Evolutionary conservation across 2,888 invertebrate genomes (phyloP).

Genomic region (Drosophila suboccidentalis): DNA sequence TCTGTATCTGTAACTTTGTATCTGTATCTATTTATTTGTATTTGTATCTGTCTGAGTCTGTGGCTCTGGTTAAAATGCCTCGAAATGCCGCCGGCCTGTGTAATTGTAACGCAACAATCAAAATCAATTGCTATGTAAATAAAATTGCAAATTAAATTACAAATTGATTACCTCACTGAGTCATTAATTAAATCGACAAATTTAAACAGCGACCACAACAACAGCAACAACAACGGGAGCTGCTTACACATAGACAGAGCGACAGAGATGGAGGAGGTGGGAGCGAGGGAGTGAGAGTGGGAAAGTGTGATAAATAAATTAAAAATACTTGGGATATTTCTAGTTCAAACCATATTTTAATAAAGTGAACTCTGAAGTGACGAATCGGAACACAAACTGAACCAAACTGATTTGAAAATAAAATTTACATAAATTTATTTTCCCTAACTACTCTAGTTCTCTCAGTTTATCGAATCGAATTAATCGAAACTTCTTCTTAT

Average conservation of each 20-base stretch:
- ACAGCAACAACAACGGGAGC: constrained; percentile 12
- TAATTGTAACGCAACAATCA: constrained; percentile 80
- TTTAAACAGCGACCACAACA: constrained; percentile 21
- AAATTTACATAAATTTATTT: too few relatives aligned
- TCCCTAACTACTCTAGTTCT: too few relatives aligned
- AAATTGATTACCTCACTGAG: constrained; percentile 83
- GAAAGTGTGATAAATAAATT: not conserved
- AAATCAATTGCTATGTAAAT: constrained; percentile 83
- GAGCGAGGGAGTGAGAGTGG: not conserved
- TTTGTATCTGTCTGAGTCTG: constrained; percentile 25
- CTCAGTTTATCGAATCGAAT: too few relatives aligned
- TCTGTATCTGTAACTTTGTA: constrained; percentile 9
- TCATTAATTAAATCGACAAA: constrained; percentile 79
- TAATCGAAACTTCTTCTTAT: too few relatives aligned
- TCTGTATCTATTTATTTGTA: constrained; percentile 4
- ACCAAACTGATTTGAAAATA: too few relatives aligned
- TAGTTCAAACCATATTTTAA: too few relatives aligned
- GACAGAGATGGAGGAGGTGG: not conserved
- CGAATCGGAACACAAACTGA: too few relatives aligned
- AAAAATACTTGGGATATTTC: not conserved
- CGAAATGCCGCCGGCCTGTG: constrained; percentile 65
- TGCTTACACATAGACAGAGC: constrained; percentile 15
- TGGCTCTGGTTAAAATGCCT: constrained; percentile 53
- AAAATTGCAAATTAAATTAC: constrained; percentile 82
- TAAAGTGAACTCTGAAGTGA: too few relatives aligned